Evolutionary conservation across 2,888 invertebrate genomes (phyloP).

Genomic region (Andrena minutula): DNA sequence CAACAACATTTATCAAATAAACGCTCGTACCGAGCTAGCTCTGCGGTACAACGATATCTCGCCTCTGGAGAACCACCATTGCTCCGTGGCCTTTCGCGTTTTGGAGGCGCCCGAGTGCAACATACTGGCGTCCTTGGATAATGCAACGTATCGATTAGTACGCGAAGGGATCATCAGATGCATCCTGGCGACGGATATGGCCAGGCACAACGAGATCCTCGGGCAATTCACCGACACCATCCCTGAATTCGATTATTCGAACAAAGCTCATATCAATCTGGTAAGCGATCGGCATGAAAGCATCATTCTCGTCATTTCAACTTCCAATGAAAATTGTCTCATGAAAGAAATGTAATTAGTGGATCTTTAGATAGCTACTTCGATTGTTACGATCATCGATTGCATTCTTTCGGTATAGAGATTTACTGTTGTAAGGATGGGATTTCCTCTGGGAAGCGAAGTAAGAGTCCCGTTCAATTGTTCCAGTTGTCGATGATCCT

Average conservation of each 20-base stretch:
- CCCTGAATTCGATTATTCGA: constrained; percentile 89
- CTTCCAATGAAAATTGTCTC: no score
- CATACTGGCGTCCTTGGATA: constrained; percentile 90
- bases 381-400: no score
- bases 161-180: constrained; percentile 93
- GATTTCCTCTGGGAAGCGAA: no score
- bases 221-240: constrained; percentile 89
- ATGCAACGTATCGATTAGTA: constrained; percentile 88
- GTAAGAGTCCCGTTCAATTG: background rate
- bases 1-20: constrained; percentile 93
- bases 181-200: constrained; percentile 92
- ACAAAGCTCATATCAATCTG: constrained; percentile 90
- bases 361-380: no score
- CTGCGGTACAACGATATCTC: constrained; percentile 94
- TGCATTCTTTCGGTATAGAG: no score
- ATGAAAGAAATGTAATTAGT: no score
- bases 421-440: no score
- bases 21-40: constrained; percentile 93
- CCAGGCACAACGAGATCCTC: constrained; percentile 91
- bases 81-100: constrained; percentile 93
- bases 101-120: constrained; percentile 93
- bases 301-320: background rate
- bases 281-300: constrained; percentile 83
- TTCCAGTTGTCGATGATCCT: constrained; percentile 91
- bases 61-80: constrained; percentile 94